These are phyloP conservation scores for Cinclus mexicanus DNA, from an alignment of 2,113 vertebrate genomes.

Conservation along the genomic window DNA sequence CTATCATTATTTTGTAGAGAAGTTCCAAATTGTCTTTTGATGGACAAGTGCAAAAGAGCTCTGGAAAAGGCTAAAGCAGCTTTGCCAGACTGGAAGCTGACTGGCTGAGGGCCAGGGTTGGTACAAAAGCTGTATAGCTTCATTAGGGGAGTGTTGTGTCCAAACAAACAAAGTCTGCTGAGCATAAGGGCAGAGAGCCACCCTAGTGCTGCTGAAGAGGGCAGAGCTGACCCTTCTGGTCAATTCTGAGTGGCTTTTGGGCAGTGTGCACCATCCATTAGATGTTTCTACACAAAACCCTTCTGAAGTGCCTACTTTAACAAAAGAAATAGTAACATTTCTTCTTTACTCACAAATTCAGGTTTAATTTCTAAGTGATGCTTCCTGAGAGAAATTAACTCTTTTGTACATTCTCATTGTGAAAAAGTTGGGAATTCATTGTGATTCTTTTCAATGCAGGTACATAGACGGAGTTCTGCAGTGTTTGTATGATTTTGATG, in stretches of 20 bases:
- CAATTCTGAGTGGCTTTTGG: background rate
- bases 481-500: background rate
- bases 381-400: background rate
- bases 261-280: rapidly evolving
- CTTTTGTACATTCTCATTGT: background rate
- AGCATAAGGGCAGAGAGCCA: background rate
- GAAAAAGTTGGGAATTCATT: background rate
- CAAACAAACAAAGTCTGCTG: background rate
- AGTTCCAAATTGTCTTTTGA: background rate
- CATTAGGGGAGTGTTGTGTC: background rate
- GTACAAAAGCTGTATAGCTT: background rate
- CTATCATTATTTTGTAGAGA: background rate
- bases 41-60: background rate
- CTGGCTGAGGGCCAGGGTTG: background rate
- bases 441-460: background rate
- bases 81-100: background rate
- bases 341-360: background rate
- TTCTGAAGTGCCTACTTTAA: background rate
- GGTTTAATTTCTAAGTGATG: background rate
- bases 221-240: background rate
- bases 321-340: background rate
- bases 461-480: background rate
- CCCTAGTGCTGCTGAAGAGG: background rate
- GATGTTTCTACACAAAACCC: background rate
- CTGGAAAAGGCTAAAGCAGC: background rate